Conservation (phyloP, 2,888 invertebrate species). For the Argynnis bischoffii region DNA sequence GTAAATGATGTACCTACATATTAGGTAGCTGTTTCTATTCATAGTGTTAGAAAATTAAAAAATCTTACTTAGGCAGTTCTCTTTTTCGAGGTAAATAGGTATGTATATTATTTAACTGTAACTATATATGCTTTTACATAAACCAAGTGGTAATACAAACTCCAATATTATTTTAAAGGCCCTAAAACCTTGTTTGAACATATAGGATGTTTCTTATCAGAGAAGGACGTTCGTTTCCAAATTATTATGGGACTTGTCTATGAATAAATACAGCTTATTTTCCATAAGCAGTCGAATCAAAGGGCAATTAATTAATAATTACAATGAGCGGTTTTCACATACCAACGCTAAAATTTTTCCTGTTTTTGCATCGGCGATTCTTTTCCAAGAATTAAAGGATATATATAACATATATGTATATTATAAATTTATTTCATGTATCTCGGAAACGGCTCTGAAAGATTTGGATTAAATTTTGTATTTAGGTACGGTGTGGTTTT, state of each 20-base stretch:
- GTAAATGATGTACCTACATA: conserved; percentile 10
- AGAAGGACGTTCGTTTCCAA: background rate
- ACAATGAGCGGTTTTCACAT: conserved; percentile 19
- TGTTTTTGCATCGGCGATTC: conserved; percentile 21
- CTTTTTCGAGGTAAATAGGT: too few relatives aligned
- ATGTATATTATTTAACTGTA: too few relatives aligned
- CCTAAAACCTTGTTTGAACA: conserved; percentile 14
- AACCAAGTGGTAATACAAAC: background rate
- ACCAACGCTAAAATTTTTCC: conserved; percentile 14
- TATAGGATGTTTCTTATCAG: conserved; percentile 13
- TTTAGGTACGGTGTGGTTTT: too few relatives aligned
- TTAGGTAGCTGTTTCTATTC: background rate
- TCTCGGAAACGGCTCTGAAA: too few relatives aligned
- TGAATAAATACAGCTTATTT: conserved; percentile 6
- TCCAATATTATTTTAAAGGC: conserved; percentile 10
- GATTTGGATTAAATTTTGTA: too few relatives aligned
- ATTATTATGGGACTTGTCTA: conserved; percentile 2
- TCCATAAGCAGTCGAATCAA: background rate
- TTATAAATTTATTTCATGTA: too few relatives aligned
- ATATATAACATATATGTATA: too few relatives aligned
- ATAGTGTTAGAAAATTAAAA: background rate
- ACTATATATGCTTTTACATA: background rate
- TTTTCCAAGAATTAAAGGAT: conserved; percentile 8
- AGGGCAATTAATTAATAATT: conserved; percentile 7
- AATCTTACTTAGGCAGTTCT: background rate